Evolutionary conservation across 2,113 vertebrate species (phyloP).

Genomic region (Cacatua alba): DNA sequence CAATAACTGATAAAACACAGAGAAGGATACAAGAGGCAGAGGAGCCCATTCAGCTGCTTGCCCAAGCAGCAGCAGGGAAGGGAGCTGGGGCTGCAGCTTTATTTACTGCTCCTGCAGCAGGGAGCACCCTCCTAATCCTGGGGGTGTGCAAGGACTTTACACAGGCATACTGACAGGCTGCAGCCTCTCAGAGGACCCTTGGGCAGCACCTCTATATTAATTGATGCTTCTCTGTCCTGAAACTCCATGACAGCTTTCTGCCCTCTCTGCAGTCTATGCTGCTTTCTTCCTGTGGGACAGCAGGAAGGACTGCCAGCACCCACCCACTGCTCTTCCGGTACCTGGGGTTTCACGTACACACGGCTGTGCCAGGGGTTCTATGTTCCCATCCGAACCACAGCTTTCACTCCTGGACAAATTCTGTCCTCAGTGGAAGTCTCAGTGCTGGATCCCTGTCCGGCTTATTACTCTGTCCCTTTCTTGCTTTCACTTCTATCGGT

Average conservation of each 20-base stretch:
- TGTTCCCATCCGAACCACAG: neutral
- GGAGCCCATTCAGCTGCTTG: neutral
- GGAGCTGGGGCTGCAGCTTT: neutral
- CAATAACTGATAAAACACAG: neutral
- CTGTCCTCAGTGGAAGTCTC: neutral
- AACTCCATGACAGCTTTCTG: neutral
- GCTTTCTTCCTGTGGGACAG: neutral
- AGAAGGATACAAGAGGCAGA: neutral
- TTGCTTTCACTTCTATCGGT: neutral
- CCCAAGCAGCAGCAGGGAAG: neutral
- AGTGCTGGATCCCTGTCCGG: neutral
- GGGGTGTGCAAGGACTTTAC: neutral
- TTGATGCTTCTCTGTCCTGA: neutral
- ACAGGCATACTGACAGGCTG: neutral
- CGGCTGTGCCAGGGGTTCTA: neutral
- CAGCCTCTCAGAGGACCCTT: neutral
- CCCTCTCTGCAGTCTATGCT: neutral
- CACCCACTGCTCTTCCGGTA: neutral
- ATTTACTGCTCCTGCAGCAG: neutral
- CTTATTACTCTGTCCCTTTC: neutral
- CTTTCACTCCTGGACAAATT: neutral
- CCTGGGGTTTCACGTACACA: neutral
- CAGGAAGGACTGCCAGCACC: neutral
- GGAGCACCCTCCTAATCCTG: neutral
- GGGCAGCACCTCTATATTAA: neutral